A percentile compares a stretch with the other conserved stretches of the same genome.
Evolutionary conservation across 2,113 vertebrate species (phyloP).

Genomic region (Nematolebias whitei): DNA sequence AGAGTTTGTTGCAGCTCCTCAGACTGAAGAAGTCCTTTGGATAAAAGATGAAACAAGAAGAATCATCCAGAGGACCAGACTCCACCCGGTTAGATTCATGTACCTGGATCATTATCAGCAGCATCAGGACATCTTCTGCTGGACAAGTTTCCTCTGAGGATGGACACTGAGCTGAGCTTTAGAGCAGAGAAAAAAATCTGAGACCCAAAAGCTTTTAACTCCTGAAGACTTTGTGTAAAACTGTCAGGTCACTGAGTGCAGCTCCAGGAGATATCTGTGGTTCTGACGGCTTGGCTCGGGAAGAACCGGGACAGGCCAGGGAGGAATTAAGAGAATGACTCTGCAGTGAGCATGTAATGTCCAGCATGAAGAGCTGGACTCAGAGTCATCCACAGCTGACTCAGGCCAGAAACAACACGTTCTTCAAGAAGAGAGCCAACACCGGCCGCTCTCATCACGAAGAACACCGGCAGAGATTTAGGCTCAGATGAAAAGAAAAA

Average conservation of each 20-base stretch:
- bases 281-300: constrained; percentile 11
- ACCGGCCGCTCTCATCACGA: no score
- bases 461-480: no score
- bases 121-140: no score
- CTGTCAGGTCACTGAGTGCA: constrained; percentile 43
- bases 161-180: neutral
- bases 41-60: no score
- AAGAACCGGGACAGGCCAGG: constrained; percentile 7
- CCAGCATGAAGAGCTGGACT: neutral
- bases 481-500: no score
- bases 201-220: constrained; percentile 27
- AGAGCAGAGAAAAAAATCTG: neutral
- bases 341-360: constrained; percentile 7
- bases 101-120: no score
- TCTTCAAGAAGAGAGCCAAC: no score
- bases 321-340: constrained; percentile 23
- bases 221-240: constrained; percentile 36
- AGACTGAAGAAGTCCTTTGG: no score
- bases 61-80: no score
- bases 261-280: constrained; percentile 1
- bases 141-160: neutral
- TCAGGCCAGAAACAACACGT: neutral
- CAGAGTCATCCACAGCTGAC: neutral
- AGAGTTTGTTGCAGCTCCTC: no score
- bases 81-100: no score